Conservation (phyloP, 53 echinoderm and acorn worm genomes). For the Crossaster papposus region DNA sequence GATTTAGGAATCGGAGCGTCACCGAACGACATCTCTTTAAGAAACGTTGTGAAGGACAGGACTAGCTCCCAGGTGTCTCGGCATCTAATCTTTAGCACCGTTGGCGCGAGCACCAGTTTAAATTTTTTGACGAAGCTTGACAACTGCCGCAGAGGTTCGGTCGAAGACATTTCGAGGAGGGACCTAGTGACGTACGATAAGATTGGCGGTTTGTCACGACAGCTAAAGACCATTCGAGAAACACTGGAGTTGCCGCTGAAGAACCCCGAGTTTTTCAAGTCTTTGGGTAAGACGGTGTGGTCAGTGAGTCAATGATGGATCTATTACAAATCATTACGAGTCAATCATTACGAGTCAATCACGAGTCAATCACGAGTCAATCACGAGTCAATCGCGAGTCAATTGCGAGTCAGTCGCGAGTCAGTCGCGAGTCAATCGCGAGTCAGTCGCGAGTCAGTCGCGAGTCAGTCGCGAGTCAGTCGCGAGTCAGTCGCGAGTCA, state of each 20-base stretch:
- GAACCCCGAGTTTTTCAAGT: conserved; percentile 78
- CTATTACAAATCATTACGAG: no score
- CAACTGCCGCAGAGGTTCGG: background rate
- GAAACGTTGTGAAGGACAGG: background rate
- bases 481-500: no score
- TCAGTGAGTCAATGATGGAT: no score
- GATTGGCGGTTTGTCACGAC: conserved; percentile 87
- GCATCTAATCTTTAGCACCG: conserved; percentile 44
- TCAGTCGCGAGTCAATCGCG: no score
- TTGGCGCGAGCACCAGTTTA: background rate
- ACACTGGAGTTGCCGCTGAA: conserved; percentile 82
- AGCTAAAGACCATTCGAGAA: conserved; percentile 82
- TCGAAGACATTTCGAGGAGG: conserved; percentile 20
- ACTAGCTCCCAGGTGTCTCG: background rate
- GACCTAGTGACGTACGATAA: conserved; percentile 75
- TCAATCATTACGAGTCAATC: no score
- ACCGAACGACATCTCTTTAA: background rate
- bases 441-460: no score
- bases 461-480: no score
- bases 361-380: no score
- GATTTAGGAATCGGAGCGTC: conserved; percentile 13
- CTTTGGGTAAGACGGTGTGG: conserved; percentile 68
- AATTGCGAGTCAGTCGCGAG: no score
- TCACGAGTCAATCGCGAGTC: no score
- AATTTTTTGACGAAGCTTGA: conserved; percentile 4